These are phyloP conservation scores for Gyps fulvus DNA, from an alignment of 2,113 vertebrate genomes.

Conservation along the genomic window DNA sequence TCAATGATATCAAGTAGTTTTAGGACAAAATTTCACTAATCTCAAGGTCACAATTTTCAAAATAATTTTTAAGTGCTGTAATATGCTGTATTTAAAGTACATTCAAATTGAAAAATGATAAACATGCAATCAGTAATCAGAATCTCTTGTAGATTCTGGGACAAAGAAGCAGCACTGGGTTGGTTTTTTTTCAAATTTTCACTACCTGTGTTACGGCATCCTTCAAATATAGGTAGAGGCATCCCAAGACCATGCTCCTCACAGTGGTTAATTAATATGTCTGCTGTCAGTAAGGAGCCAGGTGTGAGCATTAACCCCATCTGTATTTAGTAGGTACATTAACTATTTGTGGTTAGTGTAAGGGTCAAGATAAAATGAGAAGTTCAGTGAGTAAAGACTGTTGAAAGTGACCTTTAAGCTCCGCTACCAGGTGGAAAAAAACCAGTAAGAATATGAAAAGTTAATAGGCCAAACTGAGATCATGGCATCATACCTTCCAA, in stretches of 20 bases:
- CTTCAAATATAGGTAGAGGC: too few relatives aligned
- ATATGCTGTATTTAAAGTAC: background rate
- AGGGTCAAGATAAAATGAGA: background rate
- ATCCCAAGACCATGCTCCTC: background rate
- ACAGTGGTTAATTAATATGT: background rate
- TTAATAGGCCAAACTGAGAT: background rate
- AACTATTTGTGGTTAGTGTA: background rate
- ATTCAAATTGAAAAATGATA: background rate
- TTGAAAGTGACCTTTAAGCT: background rate
- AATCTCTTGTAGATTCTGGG: background rate
- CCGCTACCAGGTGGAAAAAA: background rate
- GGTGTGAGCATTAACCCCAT: background rate
- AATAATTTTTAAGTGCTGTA: background rate
- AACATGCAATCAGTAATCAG: background rate
- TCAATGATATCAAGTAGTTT: background rate
- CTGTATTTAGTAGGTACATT: background rate
- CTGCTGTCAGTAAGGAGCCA: background rate
- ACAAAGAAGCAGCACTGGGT: background rate
- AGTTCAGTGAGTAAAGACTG: background rate
- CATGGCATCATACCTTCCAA: background rate
- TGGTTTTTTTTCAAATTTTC: background rate
- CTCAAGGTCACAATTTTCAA: background rate
- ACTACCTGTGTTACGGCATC: too few relatives aligned
- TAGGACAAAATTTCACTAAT: background rate
- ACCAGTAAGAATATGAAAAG: rapidly evolving